A percentile compares a stretch with the other conserved stretches of the same genome.
These are phyloP conservation scores for Heteromyza rotundicornis DNA, from an alignment of 2,888 invertebrate genomes.

Conservation along the genomic window DNA sequence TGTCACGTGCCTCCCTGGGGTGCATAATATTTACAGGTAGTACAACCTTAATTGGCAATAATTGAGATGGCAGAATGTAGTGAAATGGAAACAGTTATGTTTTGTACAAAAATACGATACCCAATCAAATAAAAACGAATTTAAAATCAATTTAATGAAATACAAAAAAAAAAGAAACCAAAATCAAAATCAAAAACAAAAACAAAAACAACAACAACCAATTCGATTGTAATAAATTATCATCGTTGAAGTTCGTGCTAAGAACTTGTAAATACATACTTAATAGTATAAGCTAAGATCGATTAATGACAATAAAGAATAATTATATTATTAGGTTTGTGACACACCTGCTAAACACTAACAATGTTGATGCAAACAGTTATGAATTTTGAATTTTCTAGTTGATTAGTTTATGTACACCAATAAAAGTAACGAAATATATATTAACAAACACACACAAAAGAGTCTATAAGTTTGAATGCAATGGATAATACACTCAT, in stretches of 20 bases:
- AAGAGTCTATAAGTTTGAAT: no score
- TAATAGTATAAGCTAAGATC: constrained; percentile 32
- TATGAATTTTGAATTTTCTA: neutral
- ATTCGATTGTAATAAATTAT: neutral
- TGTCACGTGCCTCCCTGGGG: no score
- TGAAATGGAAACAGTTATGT: no score
- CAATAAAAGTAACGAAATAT: neutral
- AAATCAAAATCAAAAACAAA: neutral
- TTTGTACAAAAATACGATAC: no score
- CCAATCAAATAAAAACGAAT: neutral
- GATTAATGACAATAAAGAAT: constrained; percentile 30
- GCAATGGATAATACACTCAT: no score
- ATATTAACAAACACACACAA: no score
- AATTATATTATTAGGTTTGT: neutral
- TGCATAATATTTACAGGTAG: no score
- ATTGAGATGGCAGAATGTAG: no score
- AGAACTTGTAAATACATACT: constrained; percentile 32
- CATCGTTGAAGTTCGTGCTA: constrained; percentile 17
- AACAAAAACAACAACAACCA: neutral
- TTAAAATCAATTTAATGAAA: neutral
- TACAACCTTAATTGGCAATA: no score
- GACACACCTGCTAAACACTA: neutral
- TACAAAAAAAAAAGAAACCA: neutral
- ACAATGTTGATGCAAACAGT: neutral
- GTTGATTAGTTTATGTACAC: neutral